Base-by-base conservation (phyloP, 2,888 invertebrate genomes). In the Euzophera pinguis region DNA sequence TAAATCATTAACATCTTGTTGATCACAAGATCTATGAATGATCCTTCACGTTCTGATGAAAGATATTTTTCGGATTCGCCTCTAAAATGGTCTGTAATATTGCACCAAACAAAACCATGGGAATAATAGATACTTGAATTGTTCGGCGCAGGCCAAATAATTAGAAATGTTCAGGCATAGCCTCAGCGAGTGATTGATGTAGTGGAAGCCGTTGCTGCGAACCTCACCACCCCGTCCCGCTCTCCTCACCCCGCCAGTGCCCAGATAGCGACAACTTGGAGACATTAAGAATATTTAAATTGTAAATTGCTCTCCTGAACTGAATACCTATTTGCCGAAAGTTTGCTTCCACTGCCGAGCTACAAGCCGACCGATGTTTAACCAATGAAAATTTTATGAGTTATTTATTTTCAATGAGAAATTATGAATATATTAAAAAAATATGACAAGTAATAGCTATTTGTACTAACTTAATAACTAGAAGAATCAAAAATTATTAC, bases 201-300 rank as follows among this genome's bases (percentile, higher is more conserved):
- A 89, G 89, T 89, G 88, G 86, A 89, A 90, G 80, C 71, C 75
- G 71, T 70, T 69, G 70, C 43, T 55, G 58, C 62, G 13, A 32
- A 59, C 57, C 63, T 58, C 67, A 59, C 58, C 55, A 63, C 65
- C 69, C 62, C 61, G 14, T 5, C 57, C 56, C 52, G 67, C 64
- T 63, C 7, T 1, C 61, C 7, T 7, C 61, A 60, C 59, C 62
- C 61, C 55, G 59, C 61, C 58, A 59, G 66, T 64, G 57, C 64
- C 63, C 7, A 1, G 32, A 10, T 69, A 61, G 75, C 81, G 85
- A 82, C 84, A 82, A 85, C 89, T 87, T 79, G 84, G 83, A 78
- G 84, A 89, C 89, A 90, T 90, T 88, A 89, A 85, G 82, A 86
- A 88, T 87, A 90, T 90, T 90, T 89, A 87, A 88, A 90, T 88